phyloP scores from a whole-genome alignment of 2,797 vertebrate genomes.

The Hafferia zeledoni region DNA sequence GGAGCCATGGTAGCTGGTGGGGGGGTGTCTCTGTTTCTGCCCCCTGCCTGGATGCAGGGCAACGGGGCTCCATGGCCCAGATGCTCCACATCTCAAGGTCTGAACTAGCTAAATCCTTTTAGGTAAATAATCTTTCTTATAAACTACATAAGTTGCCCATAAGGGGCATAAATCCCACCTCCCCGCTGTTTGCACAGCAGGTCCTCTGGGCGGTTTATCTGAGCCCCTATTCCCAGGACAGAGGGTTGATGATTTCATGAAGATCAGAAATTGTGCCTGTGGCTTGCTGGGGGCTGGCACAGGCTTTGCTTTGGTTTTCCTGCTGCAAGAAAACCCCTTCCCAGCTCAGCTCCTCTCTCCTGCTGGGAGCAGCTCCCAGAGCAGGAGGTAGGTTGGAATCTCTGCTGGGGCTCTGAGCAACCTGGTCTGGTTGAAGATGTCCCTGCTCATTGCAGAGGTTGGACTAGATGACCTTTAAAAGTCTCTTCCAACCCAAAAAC shows the following conservation, averaged over 20 bases:
- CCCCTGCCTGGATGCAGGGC: background rate
- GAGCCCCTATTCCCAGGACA: background rate
- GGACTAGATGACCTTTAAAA: background rate
- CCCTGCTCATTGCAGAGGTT: fast-evolving
- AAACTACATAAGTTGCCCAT: background rate
- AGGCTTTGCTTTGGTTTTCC: background rate
- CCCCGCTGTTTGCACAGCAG: background rate
- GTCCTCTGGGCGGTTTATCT: background rate
- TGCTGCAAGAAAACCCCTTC: background rate
- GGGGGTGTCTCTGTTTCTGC: background rate
- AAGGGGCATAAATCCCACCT: background rate
- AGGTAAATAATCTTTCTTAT: background rate
- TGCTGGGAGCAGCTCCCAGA: background rate
- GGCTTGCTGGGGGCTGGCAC: background rate
- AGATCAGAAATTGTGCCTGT: slow-evolving; percentile 2
- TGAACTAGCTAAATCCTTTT: background rate
- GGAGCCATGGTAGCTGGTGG: background rate
- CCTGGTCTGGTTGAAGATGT: background rate
- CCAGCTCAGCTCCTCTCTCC: background rate
- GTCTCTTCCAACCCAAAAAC: background rate
- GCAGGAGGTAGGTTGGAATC: background rate
- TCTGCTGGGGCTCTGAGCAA: background rate
- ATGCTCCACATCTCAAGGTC: background rate
- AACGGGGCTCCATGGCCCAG: background rate
- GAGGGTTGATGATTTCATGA: background rate